phyloP scores from a whole-genome alignment of 1,140 invertebrate genomes.

The Mamestra configurata region DNA sequence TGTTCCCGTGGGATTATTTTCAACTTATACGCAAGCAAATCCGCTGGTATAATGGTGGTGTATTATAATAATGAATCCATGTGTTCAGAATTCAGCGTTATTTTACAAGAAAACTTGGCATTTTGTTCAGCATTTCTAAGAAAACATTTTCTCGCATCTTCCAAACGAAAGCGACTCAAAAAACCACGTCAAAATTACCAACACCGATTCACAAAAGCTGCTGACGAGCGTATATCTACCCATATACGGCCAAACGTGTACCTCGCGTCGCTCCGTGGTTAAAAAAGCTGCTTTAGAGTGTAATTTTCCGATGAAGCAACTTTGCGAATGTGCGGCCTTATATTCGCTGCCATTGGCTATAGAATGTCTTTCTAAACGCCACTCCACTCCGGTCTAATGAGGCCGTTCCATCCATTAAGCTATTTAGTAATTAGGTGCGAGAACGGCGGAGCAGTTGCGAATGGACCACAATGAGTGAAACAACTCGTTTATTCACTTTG shows the following conservation, averaged over 20 bases:
- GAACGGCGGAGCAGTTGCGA: conserved; percentile 58
- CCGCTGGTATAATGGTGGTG: no score
- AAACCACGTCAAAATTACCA: conserved; percentile 10
- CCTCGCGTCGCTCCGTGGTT: conserved; percentile 4
- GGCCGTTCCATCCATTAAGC: conserved; percentile 74
- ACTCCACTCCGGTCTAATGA: conserved; percentile 70
- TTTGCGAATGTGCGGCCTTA: conserved; percentile 41
- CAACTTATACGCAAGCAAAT: no score
- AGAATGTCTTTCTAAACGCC: conserved; percentile 67
- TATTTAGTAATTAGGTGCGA: conserved; percentile 79
- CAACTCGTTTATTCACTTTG: conserved; percentile 57
- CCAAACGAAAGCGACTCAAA: background rate
- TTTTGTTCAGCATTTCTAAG: background rate
- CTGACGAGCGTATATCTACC: background rate
- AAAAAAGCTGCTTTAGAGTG: conserved; percentile 15
- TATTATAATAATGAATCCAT: background rate
- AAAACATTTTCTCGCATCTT: background rate
- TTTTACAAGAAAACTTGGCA: background rate
- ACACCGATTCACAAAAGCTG: conserved; percentile 7
- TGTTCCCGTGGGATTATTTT: no score
- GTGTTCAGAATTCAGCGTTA: background rate
- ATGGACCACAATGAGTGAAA: conserved; percentile 67
- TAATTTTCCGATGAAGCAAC: conserved; percentile 45
- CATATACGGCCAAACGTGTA: background rate
- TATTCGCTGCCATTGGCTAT: conserved; percentile 58